phyloP scores from a whole-genome alignment of 1,140 invertebrate genomes.

The Phthorimaea operculella region DNA sequence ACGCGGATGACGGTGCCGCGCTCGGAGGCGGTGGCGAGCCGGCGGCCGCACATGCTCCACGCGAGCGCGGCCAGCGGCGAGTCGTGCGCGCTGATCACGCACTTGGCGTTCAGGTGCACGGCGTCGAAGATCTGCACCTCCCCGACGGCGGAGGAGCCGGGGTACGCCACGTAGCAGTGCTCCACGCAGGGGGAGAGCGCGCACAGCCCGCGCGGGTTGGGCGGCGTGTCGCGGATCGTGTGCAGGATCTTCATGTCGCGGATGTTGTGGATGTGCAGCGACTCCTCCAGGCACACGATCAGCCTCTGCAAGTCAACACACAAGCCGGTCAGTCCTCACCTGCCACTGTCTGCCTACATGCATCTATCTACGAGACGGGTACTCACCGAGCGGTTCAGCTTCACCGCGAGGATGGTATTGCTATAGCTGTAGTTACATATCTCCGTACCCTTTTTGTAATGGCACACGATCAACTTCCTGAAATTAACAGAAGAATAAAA shows the following conservation, averaged over 20 bases:
- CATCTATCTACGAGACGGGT: neutral
- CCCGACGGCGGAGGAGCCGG: constrained; percentile 91
- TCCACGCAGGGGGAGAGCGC: constrained; percentile 90
- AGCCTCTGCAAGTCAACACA: constrained; percentile 75
- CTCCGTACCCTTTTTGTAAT: constrained; percentile 98
- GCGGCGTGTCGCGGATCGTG: constrained; percentile 97
- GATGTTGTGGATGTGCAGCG: constrained; percentile 98
- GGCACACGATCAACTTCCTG: constrained; percentile 81
- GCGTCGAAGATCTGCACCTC: constrained; percentile 99
- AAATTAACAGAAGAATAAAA: constrained; percentile 14
- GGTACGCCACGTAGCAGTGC: constrained; percentile 96
- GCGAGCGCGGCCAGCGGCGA: constrained; percentile 94
- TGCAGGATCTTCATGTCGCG: constrained; percentile 99
- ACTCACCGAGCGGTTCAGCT: constrained; percentile 94
- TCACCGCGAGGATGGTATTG: constrained; percentile 96
- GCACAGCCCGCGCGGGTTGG: constrained; percentile 92
- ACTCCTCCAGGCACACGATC: constrained; percentile 97
- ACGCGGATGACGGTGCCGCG: constrained; percentile 98
- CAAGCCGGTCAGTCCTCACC: constrained; percentile 22
- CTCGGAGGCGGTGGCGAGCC: constrained; percentile 94
- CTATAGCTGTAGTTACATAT: constrained; percentile 99
- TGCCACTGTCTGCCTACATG: neutral
- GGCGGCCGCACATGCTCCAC: constrained; percentile 89
- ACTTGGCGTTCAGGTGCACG: constrained; percentile 94
- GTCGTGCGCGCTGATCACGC: constrained; percentile 97